phyloP scores from a whole-genome alignment of 2,113 vertebrate genomes.

The Hippocampus mohnikei region DNA sequence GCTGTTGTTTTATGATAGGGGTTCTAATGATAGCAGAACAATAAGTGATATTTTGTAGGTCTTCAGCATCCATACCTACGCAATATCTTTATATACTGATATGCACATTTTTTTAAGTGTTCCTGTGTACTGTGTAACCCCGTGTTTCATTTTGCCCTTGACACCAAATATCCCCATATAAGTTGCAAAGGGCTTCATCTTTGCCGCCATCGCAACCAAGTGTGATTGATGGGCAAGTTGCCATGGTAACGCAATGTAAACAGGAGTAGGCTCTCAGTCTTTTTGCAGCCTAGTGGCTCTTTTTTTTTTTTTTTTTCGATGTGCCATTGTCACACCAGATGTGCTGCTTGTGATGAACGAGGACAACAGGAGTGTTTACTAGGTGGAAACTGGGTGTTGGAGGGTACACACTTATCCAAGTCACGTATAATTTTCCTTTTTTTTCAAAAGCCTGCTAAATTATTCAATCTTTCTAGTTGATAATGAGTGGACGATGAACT shows the following conservation, averaged over 20 bases:
- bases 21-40: no score
- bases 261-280: constrained; percentile 70
- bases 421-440: constrained; percentile 40
- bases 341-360: constrained; percentile 69
- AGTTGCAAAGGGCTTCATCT: constrained; percentile 70
- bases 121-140: no score
- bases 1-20: no score
- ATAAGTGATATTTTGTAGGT: no score
- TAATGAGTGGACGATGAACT: constrained; percentile 16
- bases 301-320: constrained; percentile 49
- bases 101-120: no score
- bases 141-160: no score
- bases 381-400: constrained; percentile 29
- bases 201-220: constrained; percentile 67
- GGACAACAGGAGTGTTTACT: constrained; percentile 65
- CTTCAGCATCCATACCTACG: no score
- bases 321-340: constrained; percentile 75
- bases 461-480: constrained; percentile 13
- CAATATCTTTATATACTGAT: no score
- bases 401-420: constrained; percentile 49
- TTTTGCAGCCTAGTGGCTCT: constrained; percentile 68
- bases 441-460: constrained; percentile 10
- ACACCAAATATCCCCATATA: constrained; percentile 42
- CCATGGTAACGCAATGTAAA: constrained; percentile 70
- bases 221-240: constrained; percentile 74